These are phyloP conservation scores for Drosophila basisetae DNA, from an alignment of 2,888 invertebrate genomes.

Conservation along the genomic window DNA sequence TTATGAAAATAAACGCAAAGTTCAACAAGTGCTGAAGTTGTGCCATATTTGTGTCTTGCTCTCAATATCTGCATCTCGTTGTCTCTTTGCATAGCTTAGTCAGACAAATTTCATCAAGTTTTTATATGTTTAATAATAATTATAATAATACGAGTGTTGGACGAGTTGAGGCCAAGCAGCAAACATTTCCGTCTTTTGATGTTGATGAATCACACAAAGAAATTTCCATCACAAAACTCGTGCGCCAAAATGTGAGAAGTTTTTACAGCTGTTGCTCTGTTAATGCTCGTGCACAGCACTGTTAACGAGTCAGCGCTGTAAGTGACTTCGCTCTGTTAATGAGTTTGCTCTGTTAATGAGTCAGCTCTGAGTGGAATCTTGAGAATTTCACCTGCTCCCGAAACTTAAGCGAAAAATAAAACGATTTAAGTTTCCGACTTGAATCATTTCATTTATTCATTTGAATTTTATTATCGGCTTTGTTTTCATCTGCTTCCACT, in stretches of 20 bases:
- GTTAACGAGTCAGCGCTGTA: background rate
- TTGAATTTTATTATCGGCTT: constrained; percentile 24
- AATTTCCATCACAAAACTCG: constrained; percentile 19
- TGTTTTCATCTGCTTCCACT: constrained; percentile 4
- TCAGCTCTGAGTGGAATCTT: constrained; percentile 9
- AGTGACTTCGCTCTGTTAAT: constrained; percentile 27
- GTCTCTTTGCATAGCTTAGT: constrained; percentile 28
- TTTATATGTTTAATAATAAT: constrained; percentile 19
- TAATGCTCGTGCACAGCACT: background rate
- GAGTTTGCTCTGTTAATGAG: constrained; percentile 38
- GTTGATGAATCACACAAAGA: constrained; percentile 46
- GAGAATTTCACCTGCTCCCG: constrained; percentile 35
- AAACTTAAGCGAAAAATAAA: background rate
- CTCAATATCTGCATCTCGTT: constrained; percentile 23
- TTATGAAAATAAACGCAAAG: constrained; percentile 18
- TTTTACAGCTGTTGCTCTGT: constrained; percentile 33
- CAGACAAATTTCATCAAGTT: constrained; percentile 40
- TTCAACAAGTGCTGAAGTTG: constrained; percentile 16
- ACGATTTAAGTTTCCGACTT: background rate
- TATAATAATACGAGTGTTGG: constrained; percentile 21
- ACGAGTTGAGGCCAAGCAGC: constrained; percentile 10
- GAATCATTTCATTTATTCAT: constrained; percentile 12
- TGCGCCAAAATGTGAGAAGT: constrained; percentile 16
- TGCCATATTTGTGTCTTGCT: constrained; percentile 15
- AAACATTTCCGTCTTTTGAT: constrained; percentile 28